Conservation (phyloP, 2,113 vertebrate species). For the Mustela lutreola region DNA sequence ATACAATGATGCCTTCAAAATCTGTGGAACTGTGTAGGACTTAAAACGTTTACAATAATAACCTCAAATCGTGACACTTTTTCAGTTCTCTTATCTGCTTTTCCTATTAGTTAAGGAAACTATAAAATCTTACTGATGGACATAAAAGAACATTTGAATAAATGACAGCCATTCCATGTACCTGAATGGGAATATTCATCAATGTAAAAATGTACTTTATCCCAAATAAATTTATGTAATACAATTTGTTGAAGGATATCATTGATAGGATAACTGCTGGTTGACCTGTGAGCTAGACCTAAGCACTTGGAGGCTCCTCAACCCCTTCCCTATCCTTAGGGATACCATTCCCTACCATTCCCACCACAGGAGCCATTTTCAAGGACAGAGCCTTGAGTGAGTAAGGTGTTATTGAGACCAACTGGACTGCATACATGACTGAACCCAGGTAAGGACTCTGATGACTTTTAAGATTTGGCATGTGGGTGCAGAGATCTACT, state of each 20-base stretch:
- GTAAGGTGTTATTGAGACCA: background rate
- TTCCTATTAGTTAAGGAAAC: conserved; percentile 9
- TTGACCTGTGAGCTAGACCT: background rate
- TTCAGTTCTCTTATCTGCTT: conserved; percentile 19
- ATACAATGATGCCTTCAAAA: conserved; percentile 45
- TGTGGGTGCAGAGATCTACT: background rate
- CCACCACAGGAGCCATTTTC: background rate
- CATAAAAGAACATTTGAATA: background rate
- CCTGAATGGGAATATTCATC: background rate
- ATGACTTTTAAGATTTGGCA: background rate
- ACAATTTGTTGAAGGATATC: background rate
- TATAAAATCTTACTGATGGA: conserved; percentile 26
- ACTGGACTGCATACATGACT: background rate
- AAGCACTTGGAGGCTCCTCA: background rate
- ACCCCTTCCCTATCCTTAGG: background rate
- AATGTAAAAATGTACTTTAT: background rate
- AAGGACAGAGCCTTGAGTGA: background rate
- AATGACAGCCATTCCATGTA: background rate
- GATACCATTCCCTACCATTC: background rate
- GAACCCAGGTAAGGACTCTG: background rate
- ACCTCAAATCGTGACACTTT: background rate
- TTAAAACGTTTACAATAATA: conserved; percentile 6
- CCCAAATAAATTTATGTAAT: background rate
- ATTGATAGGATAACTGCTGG: background rate
- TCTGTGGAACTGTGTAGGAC: background rate